Evolutionary conservation across 2,888 invertebrate species (phyloP), one percentile per base, ranked within the genome.

Genomic region (Nomada goodeniana): DNA sequence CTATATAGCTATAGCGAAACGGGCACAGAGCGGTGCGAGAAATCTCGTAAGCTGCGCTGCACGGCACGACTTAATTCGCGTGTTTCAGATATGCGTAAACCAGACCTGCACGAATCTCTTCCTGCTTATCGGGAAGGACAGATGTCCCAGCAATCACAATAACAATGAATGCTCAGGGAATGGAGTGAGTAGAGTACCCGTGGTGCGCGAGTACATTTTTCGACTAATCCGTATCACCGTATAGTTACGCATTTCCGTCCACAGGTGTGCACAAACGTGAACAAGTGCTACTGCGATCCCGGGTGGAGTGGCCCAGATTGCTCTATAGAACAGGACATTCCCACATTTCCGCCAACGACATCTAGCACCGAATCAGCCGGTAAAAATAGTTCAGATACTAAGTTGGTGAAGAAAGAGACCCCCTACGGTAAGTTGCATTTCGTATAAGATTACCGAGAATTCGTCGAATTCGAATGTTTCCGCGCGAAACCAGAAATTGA

Each of bases 221-320:
- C 15, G 15, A 15, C 36, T 36, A 1, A 47, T 15, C 15, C 4
- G 18, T 29, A 7, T 0, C 29, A 29, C 5, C 29, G 29, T 29
- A 36, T 36, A 36, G 44, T 9, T 18, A 57, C 23, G 13, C 57
- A n/a, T 42, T 18, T 29, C 15, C 29, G 2, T 18, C 18, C 7
- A 23, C 95, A 98, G 98, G 96, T 96, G 79, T 99, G 99, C 94
- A 98, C 99, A 18, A 99, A 98, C 94, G 95, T 96, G 87, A 98
- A 98, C 95, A 97, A 97, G 90, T 99, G 99, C 94, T 97, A 97
- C 93, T 99, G 99, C 95, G 95, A 97, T 92, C 95, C 95, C 85
- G 98, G 98, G 85, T 98, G 97, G 97, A 96, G 96, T 63, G 98
- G 98, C 61, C 95, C 96, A 44, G 98, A 98, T 94, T 98, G 98